Evolutionary conservation across 2,888 invertebrate species (phyloP), one percentile per base, ranked within the genome.

Genomic region (Xestobium rufovillosum): DNA sequence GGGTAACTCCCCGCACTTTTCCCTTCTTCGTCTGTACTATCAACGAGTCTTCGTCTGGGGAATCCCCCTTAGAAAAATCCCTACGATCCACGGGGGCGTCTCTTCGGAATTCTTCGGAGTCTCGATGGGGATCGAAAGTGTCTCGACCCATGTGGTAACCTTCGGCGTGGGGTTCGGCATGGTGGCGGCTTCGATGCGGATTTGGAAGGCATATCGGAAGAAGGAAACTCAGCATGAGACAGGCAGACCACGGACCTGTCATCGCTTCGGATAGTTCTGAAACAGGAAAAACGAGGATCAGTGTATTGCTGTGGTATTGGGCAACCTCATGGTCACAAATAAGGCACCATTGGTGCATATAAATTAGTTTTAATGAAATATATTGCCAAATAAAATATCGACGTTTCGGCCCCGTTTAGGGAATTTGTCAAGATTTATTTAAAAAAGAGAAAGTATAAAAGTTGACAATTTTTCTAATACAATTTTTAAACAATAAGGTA

Each of bases 1-100:
- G 67, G 30, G 85, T 84, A 43, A 76, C 70, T 32, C 89, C 89
- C 52, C 78, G 73, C 31, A 88, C 79, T 60, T 76, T 76, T 39
- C 85, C 85, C 64, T 84, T 85, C 53, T 76, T 79, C 14, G 86
- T 88, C 49, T 79, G 74, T 13, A 89, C 72, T n/a, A 87, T 68
- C 30, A 88, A 68, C 1, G 80, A 78, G 58, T 85, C 84, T 27
- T 78, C 75, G 26, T 71, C 72, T 37, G 72, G 69, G 11, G 70
- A 69, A 39, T 68, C 65, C 38, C 62, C 49, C 38, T 60, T 49
- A 14, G 61, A 54, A 44, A 63, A 65, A 29, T 60, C 61, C 32
- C 59, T 51, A 45, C 54, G 62, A 48, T 59, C 61, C 45, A 62
- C 66, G 14, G 67, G 63, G 26, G 61, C 63, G 52, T 67, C 64